These are phyloP conservation scores for Tetramorium simillimum DNA, from an alignment of 1,140 invertebrate species.

Conservation along the genomic window DNA sequence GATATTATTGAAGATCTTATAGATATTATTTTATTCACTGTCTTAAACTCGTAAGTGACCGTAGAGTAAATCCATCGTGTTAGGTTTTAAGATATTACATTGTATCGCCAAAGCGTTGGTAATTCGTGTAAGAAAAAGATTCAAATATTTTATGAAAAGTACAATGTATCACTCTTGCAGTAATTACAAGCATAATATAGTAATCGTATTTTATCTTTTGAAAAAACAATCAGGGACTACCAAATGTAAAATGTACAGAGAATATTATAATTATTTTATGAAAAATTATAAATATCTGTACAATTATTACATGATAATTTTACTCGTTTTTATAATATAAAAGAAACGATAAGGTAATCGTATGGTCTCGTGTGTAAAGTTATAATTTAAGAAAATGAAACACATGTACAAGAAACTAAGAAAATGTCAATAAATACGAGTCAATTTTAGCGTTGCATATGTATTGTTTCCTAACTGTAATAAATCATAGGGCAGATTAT, in stretches of 20 bases:
- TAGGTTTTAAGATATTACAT: slow-evolving; percentile 1
- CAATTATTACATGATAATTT: slow-evolving; percentile 44
- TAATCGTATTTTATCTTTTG: slow-evolving; percentile 56
- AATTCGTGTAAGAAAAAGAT: slow-evolving; percentile 40
- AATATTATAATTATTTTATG: slow-evolving; percentile 60
- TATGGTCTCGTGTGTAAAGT: slow-evolving; percentile 35
- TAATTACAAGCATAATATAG: slow-evolving; percentile 56
- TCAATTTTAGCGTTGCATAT: slow-evolving; percentile 65
- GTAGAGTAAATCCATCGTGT: neutral
- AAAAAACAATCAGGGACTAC: slow-evolving; percentile 67
- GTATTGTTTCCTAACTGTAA: neutral
- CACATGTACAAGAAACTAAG: slow-evolving; percentile 54
- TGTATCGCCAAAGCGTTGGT: slow-evolving; percentile 19
- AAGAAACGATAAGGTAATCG: neutral
- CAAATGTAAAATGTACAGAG: slow-evolving; percentile 62
- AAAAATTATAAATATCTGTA: slow-evolving; percentile 25
- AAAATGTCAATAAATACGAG: slow-evolving; percentile 72
- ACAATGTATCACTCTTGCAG: slow-evolving; percentile 64
- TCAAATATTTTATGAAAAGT: slow-evolving; percentile 67
- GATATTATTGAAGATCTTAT: slow-evolving; percentile 66
- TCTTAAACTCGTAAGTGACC: slow-evolving; percentile 12
- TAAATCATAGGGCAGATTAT: neutral
- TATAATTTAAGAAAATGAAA: slow-evolving; percentile 38
- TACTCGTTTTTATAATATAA: slow-evolving; percentile 61
- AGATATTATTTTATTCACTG: slow-evolving; percentile 60